Base-by-base conservation (phyloP, 2,888 invertebrate genomes). In the Thereva unica region DNA sequence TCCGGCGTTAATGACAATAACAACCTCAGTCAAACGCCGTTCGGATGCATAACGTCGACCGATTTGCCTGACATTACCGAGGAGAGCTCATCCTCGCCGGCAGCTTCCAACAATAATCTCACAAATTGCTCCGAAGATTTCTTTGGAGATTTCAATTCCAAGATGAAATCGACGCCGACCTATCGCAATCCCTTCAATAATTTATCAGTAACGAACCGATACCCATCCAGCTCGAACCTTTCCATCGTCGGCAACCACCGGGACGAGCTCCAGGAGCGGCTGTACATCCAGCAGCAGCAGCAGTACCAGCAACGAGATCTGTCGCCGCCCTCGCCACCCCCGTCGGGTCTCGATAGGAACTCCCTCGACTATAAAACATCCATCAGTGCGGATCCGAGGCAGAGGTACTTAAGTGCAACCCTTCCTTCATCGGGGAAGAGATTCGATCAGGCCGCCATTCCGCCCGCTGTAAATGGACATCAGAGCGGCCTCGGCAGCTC, bases 1-100 rank as follows among this genome's bases (percentile, higher is more conserved):
- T 23, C 23, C 23, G 12, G 34, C 8, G 35, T 42, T 44, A 57
- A 69, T 53, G 67, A 70, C 50, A 49, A 65, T 41, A 69, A 69
- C 6, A 67, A 67, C 23, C 34, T 53, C 34, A 37, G 10, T 35
- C 63, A 64, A 6, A 10, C n/a, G 7, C 23, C 52, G 2, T 64
- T 53, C 12, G 38, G 44, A 34, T 64, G 63, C 42, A 50, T 44
- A 45, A 35, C 53, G 9, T 9, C 66, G 4, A 57, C 66, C 1
- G 70, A 72, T 5, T 64, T 72, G 12, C 71, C 70, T 10, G 69
- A 68, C n/a, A 72, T 72, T 50, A 67, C 63, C 45, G 72, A 72
- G 53, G 71, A 72, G 49, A 52, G 38, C 35, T 45, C 53, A 47
- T 38, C 52, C 2, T 64, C 63, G 4, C 53, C 52, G 35, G 53